Conservation (phyloP, 2,888 invertebrate species). For the Pristionchus fissidentatus region DNA sequence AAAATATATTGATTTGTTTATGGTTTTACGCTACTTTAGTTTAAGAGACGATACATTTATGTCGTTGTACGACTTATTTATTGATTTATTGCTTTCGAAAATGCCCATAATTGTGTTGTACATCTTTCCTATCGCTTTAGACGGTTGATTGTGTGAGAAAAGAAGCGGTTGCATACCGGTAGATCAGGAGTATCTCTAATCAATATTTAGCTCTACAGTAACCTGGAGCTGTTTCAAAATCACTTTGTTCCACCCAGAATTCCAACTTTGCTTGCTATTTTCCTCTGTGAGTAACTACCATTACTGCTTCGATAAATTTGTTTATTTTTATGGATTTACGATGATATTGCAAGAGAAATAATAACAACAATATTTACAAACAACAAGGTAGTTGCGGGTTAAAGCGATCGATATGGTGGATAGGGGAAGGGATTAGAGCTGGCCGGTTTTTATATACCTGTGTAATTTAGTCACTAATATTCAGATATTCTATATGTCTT, state of each 20-base stretch:
- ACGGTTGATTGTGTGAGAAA: conserved; percentile 4
- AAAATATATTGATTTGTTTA: too few relatives aligned
- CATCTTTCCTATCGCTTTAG: conserved; percentile 33
- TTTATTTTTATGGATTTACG: conserved; percentile 31
- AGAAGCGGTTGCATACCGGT: conserved; percentile 21
- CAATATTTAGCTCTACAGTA: too few relatives aligned
- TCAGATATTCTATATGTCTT: too few relatives aligned
- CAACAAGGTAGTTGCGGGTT: conserved; percentile 32
- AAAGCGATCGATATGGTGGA: conserved; percentile 16
- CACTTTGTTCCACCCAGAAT: neutral
- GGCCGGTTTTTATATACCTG: neutral
- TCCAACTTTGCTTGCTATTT: conserved; percentile 23
- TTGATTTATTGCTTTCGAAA: neutral
- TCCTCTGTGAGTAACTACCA: neutral
- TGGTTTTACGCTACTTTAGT: too few relatives aligned
- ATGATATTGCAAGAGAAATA: conserved; percentile 16
- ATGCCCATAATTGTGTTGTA: conserved; percentile 16
- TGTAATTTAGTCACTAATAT: neutral
- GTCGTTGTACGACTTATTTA: too few relatives aligned
- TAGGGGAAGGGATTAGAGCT: neutral
- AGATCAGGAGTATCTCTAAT: neutral
- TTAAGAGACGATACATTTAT: too few relatives aligned
- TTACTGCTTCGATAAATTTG: conserved; percentile 29
- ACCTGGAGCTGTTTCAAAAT: too few relatives aligned
- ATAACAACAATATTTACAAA: conserved; percentile 43